Evolutionary conservation across 2,113 vertebrate species (phyloP).

Genomic region (Callipepla squamata): DNA sequence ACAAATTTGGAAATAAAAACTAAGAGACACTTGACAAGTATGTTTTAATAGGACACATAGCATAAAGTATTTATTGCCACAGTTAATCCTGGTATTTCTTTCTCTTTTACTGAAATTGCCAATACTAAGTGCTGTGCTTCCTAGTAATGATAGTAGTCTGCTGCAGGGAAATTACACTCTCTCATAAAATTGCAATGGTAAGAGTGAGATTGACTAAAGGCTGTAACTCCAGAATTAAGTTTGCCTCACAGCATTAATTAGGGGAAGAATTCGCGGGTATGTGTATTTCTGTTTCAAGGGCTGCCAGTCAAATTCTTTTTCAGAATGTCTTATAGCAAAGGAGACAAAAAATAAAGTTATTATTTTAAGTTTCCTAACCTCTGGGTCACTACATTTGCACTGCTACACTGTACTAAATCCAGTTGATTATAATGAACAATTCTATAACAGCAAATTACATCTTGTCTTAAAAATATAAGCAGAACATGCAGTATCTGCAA

Average conservation of each 20-base stretch:
- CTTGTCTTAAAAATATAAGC: not conserved
- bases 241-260: slow-evolving; percentile 22
- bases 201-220: not conserved
- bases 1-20: not conserved
- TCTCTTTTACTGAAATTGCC: not conserved
- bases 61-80: not conserved
- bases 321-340: not conserved
- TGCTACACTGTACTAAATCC: not conserved
- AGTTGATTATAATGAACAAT: not conserved
- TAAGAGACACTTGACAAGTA: not conserved
- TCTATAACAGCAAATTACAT: not conserved
- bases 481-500: not conserved
- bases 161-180: not conserved
- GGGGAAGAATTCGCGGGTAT: not conserved
- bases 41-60: not conserved
- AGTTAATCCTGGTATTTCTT: not conserved
- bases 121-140: not conserved
- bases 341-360: not conserved
- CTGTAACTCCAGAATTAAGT: not conserved
- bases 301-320: not conserved
- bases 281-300: not conserved
- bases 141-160: not conserved
- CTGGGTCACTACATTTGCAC: not conserved
- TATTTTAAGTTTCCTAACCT: not conserved
- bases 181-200: not conserved